phyloP scores from a whole-genome alignment of 64 coral and sea anemone species.

The Dendronephthya gigantea region DNA sequence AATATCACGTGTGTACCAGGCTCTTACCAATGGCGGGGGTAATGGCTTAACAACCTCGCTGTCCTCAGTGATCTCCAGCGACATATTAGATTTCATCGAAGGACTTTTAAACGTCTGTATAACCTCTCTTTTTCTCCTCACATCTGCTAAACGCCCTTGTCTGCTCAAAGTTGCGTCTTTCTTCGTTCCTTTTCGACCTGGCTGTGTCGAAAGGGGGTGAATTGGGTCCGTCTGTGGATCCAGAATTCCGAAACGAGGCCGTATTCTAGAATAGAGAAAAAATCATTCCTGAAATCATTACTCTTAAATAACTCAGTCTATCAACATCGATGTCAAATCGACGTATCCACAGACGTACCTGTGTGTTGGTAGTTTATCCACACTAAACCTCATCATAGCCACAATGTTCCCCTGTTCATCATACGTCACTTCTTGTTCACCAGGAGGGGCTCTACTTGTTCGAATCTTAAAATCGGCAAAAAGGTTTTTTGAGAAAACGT shows the following conservation, averaged over 20 bases:
- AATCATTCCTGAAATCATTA: neutral
- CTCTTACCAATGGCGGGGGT: constrained; percentile 44
- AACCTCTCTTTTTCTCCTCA: constrained; percentile 9
- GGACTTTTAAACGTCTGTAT: neutral
- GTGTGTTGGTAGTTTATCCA: constrained; percentile 82
- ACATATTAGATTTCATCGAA: neutral
- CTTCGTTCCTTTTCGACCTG: neutral
- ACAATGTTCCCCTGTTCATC: constrained; percentile 84
- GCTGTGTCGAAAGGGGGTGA: neutral
- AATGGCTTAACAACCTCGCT: constrained; percentile 13
- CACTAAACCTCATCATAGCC: constrained; percentile 72
- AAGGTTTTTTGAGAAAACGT: no score
- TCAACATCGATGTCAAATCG: no score
- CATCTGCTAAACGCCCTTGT: neutral
- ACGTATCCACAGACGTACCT: constrained; percentile 43
- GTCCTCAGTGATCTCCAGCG: neutral
- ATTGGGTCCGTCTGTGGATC: neutral
- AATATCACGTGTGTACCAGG: neutral
- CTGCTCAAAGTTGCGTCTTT: neutral
- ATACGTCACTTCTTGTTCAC: constrained; percentile 78
- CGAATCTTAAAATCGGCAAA: constrained; percentile 8
- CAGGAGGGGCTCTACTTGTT: constrained; percentile 67
- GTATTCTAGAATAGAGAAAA: neutral
- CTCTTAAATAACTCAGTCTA: no score
- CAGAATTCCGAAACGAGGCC: neutral